These are phyloP conservation scores for Siphonodentalium dalli DNA, from an alignment of 2,888 invertebrate genomes.

Conservation along the genomic window DNA sequence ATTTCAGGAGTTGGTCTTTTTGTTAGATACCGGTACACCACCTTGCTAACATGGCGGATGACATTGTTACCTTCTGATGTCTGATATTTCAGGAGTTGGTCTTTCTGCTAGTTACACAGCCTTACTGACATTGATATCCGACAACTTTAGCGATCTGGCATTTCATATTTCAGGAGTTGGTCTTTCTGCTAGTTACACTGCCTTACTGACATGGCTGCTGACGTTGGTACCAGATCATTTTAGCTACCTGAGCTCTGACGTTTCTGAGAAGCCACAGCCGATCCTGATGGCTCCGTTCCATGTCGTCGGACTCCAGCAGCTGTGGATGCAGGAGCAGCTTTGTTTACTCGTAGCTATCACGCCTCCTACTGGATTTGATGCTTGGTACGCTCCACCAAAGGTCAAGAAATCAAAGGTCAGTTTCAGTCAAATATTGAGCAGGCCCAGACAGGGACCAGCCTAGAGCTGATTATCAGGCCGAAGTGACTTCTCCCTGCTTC, in stretches of 20 bases:
- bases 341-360: conserved; percentile 50
- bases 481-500: too few relatives aligned
- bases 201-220: conserved; percentile 56
- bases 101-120: background rate
- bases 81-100: background rate
- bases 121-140: background rate
- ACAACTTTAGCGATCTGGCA: too few relatives aligned
- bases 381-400: conserved; percentile 32
- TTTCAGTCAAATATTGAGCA: too few relatives aligned
- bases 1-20: too few relatives aligned
- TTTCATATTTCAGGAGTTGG: conserved; percentile 35
- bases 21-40: too few relatives aligned
- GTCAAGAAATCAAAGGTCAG: conserved; percentile 50
- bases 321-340: conserved; percentile 51
- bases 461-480: too few relatives aligned
- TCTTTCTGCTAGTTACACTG: conserved; percentile 53
- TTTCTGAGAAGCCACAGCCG: conserved; percentile 4
- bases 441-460: too few relatives aligned
- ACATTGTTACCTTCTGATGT: too few relatives aligned
- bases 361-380: conserved; percentile 44
- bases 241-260: conserved; percentile 29
- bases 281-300: conserved; percentile 44
- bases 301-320: conserved; percentile 58
- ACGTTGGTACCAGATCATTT: conserved; percentile 54
- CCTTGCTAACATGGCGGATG: too few relatives aligned